These are phyloP conservation scores for Caenorhabditis elegans DNA, from an alignment of 1,140 invertebrate genomes.

Conservation along the genomic window WBcel235 BX284606.5:7569501-7570000, in stretches of 20 bases:
- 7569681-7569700: background rate
- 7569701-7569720: background rate
- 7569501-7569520: constrained; percentile 15
- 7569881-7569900: too few relatives aligned
- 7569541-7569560: background rate
- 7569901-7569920: too few relatives aligned
- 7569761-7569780: background rate
- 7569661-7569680: background rate
- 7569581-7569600: background rate
- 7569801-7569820: background rate
- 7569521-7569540: background rate
- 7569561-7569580: background rate
- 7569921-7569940: too few relatives aligned
- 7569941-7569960: too few relatives aligned
- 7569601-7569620: background rate
- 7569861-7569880: background rate
- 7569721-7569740: background rate
- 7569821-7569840: background rate
- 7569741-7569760: too few relatives aligned
- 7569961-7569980: too few relatives aligned
- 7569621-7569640: background rate
- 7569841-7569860: background rate
- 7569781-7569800: too few relatives aligned
- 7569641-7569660: constrained; percentile 17
- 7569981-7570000: too few relatives aligned